A percentile compares a stretch with the other conserved stretches of the same genome.
Conservation (phyloP, 2,888 invertebrate genomes). For the Mesopsocus fuscifrons region DNA sequence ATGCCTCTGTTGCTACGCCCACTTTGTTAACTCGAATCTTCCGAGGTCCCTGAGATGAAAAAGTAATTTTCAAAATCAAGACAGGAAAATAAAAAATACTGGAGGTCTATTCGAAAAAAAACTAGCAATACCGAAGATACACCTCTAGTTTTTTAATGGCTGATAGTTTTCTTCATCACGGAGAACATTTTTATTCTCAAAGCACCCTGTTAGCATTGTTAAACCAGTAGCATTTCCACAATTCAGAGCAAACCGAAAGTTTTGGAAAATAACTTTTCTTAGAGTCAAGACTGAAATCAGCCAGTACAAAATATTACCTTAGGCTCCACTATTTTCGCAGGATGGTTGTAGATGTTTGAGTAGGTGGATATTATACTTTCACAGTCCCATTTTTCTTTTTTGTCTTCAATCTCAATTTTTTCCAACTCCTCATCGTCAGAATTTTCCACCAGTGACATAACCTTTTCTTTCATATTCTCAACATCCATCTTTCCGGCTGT, state of each 20-base stretch:
- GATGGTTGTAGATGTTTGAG: slow-evolving; percentile 83
- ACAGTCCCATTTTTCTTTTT: slow-evolving; percentile 43
- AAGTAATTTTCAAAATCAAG: slow-evolving; percentile 12
- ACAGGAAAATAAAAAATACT: too few relatives aligned
- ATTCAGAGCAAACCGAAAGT: too few relatives aligned
- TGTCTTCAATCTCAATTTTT: slow-evolving; percentile 26
- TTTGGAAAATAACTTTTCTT: too few relatives aligned
- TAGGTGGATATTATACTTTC: slow-evolving; percentile 79
- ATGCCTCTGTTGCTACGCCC: slow-evolving; percentile 49
- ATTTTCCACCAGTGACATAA: slow-evolving; percentile 22
- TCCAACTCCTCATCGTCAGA: slow-evolving; percentile 38
- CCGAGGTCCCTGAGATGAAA: slow-evolving; percentile 26
- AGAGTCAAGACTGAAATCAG: too few relatives aligned
- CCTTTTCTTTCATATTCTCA: slow-evolving; percentile 9
- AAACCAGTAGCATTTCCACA: too few relatives aligned
- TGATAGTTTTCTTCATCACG: too few relatives aligned
- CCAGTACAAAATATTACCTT: slow-evolving; percentile 9
- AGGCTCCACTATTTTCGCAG: slow-evolving; percentile 60
- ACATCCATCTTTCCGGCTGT: slow-evolving; percentile 31
- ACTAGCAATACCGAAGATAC: too few relatives aligned
- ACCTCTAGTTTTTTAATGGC: too few relatives aligned
- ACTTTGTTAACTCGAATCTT: slow-evolving; percentile 58
- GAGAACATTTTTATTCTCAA: too few relatives aligned
- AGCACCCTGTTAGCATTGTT: too few relatives aligned
- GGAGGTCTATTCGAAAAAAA: slow-evolving; percentile 5